These are phyloP conservation scores for Macrosiphum euphorbiae DNA, from an alignment of 2,888 invertebrate species.

Conservation along the genomic window DNA sequence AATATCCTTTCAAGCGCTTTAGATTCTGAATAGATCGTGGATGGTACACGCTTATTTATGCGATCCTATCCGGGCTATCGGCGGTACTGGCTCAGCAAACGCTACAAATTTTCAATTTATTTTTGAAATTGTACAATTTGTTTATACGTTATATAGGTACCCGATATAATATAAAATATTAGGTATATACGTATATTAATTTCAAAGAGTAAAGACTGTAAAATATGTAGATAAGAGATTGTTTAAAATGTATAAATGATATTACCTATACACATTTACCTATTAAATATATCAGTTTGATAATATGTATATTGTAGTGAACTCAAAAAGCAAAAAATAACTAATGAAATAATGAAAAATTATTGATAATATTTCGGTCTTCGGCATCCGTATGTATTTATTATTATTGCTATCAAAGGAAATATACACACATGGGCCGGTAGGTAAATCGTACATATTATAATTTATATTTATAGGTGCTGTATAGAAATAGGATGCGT, in stretches of 20 bases:
- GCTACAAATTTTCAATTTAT: not conserved
- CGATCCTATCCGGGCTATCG: not conserved
- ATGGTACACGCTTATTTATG: not conserved
- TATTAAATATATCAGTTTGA: too few relatives aligned
- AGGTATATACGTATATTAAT: too few relatives aligned
- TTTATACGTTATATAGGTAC: not conserved
- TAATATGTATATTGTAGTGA: not conserved
- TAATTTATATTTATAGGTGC: not conserved
- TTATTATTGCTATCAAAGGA: not conserved
- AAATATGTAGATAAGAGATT: too few relatives aligned
- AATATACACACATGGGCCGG: not conserved
- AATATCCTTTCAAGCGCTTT: not conserved
- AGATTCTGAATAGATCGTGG: not conserved
- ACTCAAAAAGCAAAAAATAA: not conserved
- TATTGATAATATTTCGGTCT: not conserved
- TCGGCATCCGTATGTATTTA: not conserved
- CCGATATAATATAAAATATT: too few relatives aligned
- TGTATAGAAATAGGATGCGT: not conserved
- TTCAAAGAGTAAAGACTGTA: too few relatives aligned
- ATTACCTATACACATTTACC: not conserved
- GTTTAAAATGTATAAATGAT: not conserved
- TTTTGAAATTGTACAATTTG: not conserved
- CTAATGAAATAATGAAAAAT: not conserved
- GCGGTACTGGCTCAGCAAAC: not conserved
- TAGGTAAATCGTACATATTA: not conserved